Base-by-base conservation (phyloP, 2,888 invertebrate species). In the Plebejus melissa region DNA sequence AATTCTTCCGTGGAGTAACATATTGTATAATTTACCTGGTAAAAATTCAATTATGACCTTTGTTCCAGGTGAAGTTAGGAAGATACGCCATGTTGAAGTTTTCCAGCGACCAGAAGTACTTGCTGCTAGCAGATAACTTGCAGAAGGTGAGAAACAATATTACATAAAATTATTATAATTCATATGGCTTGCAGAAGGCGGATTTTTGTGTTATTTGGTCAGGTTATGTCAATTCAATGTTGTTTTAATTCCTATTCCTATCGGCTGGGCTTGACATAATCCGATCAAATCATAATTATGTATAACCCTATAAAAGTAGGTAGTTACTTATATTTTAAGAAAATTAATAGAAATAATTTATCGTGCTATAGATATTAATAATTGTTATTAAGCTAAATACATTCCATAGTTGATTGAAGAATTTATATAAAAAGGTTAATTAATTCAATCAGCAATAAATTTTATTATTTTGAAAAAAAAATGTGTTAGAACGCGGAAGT, bases 71-170 rank as follows among this genome's bases (percentile, higher is more conserved):
- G 54, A 86, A 85, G 46, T 81, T 92, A 65, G 83, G 81, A 38
- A 84, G 86, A 75, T 89, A 85, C 74, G 81, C 85, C 28, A 79
- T 88, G 9, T 82, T 86, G 3, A 80, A 86, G 28, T 91, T 90
- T 76, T 91, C 92, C 1, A 82, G 85, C 22, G 88, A 91, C 77
- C 84, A 87, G 74, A 87, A 86, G 78, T 90, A 88, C 82, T 79
- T 89, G 74, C 79, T 93, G 77, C 79, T 93, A 13, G 38, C 78
- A 82, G 1, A 80, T 82, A 7, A 85, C 90, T 74, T 83, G 77
- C 76, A 82, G 81, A 92, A 88, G 86, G 93, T 93, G 78, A 83
- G 86, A 76, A 11, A 60, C 3, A 22, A 60, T 60, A 28, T 22
- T 22, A 22, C n/a, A 28, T 22, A 9, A 5, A 6, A 2, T 22